These are phyloP conservation scores for Protophormia terraenovae DNA, from an alignment of 2,888 invertebrate species.

Conservation along the genomic window DNA sequence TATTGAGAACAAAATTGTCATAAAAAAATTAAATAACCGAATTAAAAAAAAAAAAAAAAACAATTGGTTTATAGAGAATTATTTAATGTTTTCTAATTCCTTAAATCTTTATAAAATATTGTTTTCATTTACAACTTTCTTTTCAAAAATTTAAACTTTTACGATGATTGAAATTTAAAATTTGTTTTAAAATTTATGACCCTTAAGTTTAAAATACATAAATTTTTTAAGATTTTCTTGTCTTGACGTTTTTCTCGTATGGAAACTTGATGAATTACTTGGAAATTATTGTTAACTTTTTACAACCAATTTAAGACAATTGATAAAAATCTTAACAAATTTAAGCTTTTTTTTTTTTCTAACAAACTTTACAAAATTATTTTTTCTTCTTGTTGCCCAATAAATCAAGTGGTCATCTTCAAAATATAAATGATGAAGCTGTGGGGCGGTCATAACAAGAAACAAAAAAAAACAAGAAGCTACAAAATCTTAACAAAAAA, in stretches of 20 bases:
- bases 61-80: too few relatives aligned
- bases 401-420: constrained; percentile 62
- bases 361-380: not conserved
- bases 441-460: not conserved
- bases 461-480: constrained; percentile 63
- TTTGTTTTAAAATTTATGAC: not conserved
- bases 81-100: too few relatives aligned
- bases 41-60: too few relatives aligned
- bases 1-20: too few relatives aligned
- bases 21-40: too few relatives aligned
- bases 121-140: not conserved
- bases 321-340: constrained; percentile 61
- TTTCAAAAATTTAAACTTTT: not conserved
- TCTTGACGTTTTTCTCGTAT: not conserved
- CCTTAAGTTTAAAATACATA: constrained; percentile 9
- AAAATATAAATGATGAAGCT: not conserved
- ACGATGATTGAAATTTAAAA: not conserved
- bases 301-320: constrained; percentile 50
- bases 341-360: constrained; percentile 61
- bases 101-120: not conserved
- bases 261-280: constrained; percentile 61
- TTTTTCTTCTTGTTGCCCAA: constrained; percentile 11
- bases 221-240: constrained; percentile 5
- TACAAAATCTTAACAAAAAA: constrained; percentile 18
- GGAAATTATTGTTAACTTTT: constrained; percentile 60